These are phyloP conservation scores for Tenebrosternarchus preto DNA, from an alignment of 2,113 vertebrate genomes.

Conservation along the genomic window DNA sequence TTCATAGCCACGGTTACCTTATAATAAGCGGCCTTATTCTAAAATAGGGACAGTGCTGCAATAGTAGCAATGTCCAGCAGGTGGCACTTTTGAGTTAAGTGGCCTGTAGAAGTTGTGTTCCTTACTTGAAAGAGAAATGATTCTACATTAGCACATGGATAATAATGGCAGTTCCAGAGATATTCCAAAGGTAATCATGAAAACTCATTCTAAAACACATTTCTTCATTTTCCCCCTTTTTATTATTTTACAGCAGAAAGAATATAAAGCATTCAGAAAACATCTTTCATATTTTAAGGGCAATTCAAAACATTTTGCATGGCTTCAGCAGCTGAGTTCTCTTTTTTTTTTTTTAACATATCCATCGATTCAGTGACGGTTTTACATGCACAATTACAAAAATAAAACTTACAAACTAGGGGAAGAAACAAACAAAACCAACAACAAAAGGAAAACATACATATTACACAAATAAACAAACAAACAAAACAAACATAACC, in stretches of 20 bases:
- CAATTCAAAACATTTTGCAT: conserved; percentile 99
- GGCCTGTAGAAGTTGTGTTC: not conserved
- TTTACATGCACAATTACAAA: conserved; percentile 99
- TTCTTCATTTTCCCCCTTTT: conserved; percentile 87
- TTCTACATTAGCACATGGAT: not conserved
- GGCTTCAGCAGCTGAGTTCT: conserved; percentile 99
- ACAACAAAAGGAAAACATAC: conserved; percentile 42
- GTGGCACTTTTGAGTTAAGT: not conserved
- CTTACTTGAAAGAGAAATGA: no score
- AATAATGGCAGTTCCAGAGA: not conserved
- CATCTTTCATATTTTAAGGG: conserved; percentile 99
- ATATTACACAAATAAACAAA: conserved; percentile 64
- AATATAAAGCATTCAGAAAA: conserved; percentile 99
- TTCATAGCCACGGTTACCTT: no score
- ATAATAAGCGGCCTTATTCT: not conserved
- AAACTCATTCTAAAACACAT: conserved; percentile 58
- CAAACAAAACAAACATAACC: conserved; percentile 54
- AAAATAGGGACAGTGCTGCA: conserved; percentile 59
- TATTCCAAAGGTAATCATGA: not conserved
- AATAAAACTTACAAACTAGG: conserved; percentile 98
- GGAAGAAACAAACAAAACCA: conserved; percentile 63
- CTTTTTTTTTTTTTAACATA: conserved; percentile 86
- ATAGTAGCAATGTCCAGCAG: conserved; percentile 21
- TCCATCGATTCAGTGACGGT: conserved; percentile 99
- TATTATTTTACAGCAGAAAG: conserved; percentile 99